These are phyloP conservation scores for Drosophila melanosoma DNA, from an alignment of 2,888 invertebrate species.

Conservation along the genomic window DNA sequence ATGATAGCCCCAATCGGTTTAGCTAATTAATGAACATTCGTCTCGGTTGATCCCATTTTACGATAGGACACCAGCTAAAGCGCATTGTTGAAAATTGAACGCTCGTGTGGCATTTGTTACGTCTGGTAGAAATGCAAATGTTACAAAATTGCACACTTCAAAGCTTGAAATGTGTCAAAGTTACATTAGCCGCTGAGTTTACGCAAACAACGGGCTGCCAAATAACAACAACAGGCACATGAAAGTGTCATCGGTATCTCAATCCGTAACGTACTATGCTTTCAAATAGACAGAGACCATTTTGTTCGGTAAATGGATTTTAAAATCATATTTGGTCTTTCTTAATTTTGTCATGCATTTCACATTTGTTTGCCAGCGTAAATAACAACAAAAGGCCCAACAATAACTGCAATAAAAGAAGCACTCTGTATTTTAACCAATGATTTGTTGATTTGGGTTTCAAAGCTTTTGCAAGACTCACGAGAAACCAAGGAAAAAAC, in stretches of 20 bases:
- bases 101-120: slow-evolving; percentile 37
- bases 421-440: slow-evolving; percentile 34
- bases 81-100: slow-evolving; percentile 26
- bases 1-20: slow-evolving; percentile 35
- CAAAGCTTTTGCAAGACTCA: slow-evolving; percentile 37
- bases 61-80: neutral
- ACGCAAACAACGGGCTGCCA: slow-evolving; percentile 52
- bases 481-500: slow-evolving; percentile 41
- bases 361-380: slow-evolving; percentile 23
- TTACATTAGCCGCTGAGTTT: slow-evolving; percentile 50
- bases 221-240: slow-evolving; percentile 21
- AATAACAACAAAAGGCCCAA: slow-evolving; percentile 11
- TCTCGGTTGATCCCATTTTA: slow-evolving; percentile 3
- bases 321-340: slow-evolving; percentile 55
- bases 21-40: slow-evolving; percentile 26
- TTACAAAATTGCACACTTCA: slow-evolving; percentile 70
- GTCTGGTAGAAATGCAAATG: slow-evolving; percentile 55
- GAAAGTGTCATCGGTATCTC: slow-evolving; percentile 49
- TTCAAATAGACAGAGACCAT: slow-evolving; percentile 39
- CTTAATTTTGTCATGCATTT: slow-evolving; percentile 49
- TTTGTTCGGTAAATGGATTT: slow-evolving; percentile 53
- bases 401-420: slow-evolving; percentile 32
- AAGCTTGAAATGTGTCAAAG: slow-evolving; percentile 66
- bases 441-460: slow-evolving; percentile 52
- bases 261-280: slow-evolving; percentile 59